These are phyloP conservation scores for Xestia c-nigrum DNA, from an alignment of 2,888 invertebrate genomes.

Conservation along the genomic window DNA sequence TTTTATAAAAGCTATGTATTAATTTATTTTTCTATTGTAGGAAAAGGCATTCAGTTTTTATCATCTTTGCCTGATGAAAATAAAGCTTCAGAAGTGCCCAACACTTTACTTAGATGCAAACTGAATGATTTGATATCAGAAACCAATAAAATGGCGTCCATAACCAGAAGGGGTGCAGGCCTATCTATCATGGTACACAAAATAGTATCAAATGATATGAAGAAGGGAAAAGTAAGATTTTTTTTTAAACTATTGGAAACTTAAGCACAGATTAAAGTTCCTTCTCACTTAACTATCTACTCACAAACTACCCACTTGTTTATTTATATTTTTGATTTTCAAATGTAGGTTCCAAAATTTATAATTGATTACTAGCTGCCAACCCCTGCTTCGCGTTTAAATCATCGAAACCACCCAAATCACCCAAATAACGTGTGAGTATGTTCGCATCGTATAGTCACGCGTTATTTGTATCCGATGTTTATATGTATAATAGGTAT, in stretches of 20 bases:
- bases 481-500: too few species aligned
- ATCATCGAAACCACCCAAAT: too few species aligned
- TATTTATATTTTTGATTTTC: background rate
- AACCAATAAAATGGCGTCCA: constrained; percentile 86
- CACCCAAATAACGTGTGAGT: too few species aligned
- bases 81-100: constrained; percentile 82
- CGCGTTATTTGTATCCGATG: too few species aligned
- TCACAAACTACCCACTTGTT: background rate
- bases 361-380: background rate
- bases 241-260: background rate
- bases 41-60: constrained; percentile 86
- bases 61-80: constrained; percentile 78
- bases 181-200: constrained; percentile 94
- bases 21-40: constrained; percentile 72
- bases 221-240: constrained; percentile 86
- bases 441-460: too few species aligned
- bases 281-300: background rate
- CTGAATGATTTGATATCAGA: constrained; percentile 85
- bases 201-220: constrained; percentile 92
- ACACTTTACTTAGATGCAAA: constrained; percentile 80
- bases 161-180: constrained; percentile 95
- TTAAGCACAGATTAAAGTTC: too few species aligned
- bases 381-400: background rate
- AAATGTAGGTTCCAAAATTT: background rate
- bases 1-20: background rate